Evolutionary conservation across 2,888 invertebrate species (phyloP).

Genomic region (Aspidiotus destructor): DNA sequence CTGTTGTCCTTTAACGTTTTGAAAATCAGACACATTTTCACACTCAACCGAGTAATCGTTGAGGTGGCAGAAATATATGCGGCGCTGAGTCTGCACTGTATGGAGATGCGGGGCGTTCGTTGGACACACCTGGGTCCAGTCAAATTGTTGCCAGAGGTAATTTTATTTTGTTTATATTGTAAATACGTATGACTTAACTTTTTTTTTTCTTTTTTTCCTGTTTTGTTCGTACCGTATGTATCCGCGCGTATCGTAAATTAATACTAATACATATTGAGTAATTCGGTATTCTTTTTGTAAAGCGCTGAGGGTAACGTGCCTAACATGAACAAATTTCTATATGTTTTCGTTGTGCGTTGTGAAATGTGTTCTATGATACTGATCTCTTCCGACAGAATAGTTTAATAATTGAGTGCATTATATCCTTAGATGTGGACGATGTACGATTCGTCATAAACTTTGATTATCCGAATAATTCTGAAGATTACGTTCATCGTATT

Average conservation of each 20-base stretch:
- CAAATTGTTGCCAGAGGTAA: conserved; percentile 18
- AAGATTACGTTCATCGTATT: conserved; percentile 95
- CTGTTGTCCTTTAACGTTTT: conserved; percentile 18
- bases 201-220: neutral
- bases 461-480: conserved; percentile 94
- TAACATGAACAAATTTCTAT: too few relatives aligned
- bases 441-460: conserved; percentile 98
- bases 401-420: too few relatives aligned
- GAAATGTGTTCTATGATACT: neutral
- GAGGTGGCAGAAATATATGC: conserved; percentile 11
- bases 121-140: conserved; percentile 12
- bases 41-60: conserved; percentile 2
- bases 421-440: conserved; percentile 83
- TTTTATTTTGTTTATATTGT: conserved; percentile 7
- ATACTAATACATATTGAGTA: neutral
- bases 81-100: conserved; percentile 16
- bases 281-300: conserved; percentile 3
- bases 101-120: conserved; percentile 25
- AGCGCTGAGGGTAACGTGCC: conserved; percentile 5
- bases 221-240: neutral
- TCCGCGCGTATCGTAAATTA: neutral
- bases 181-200: neutral
- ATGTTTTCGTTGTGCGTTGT: neutral
- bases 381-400: too few relatives aligned
- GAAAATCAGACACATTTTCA: conserved; percentile 15